Base-by-base conservation (phyloP, 2,797 vertebrate species). In the Squalus acanthias region DNA sequence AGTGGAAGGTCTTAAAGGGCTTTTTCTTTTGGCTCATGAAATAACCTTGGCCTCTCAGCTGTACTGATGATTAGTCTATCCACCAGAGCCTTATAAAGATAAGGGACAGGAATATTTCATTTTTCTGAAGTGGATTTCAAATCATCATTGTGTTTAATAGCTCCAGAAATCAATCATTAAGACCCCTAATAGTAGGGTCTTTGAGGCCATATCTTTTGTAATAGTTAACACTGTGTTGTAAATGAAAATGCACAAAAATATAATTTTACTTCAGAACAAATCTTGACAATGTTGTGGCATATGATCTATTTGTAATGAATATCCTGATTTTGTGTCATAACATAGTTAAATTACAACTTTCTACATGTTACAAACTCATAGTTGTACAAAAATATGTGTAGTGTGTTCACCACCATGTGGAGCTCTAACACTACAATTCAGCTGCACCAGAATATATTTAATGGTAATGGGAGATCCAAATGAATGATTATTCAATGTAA, bases 381-480 rank as follows among this genome's bases (percentile, higher is more conserved):
- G 70, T 95, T 69, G 50, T 72, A 74, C 1, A 6, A 15, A 53
- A 72, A 26, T 33, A 63, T 6, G 4, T 50, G 24, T 53, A 57
- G 50, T 3, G 3, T 15, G 29, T 60, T 76, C 29, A 76, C 94
- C 94, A 95, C 94, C 26, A n/a, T 74, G 94, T 95, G 94, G 94
- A 60, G 94, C 94, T 95, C 94, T 74, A 57, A 95, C 24, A 60
- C 70, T 95, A 33, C 13, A 95, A 95, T 74, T 95, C 24, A 74
- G 13, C 70, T 76, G 2, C 3, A 24, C 22, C 70, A 76, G 26
- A 20, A 72, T 70, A 33, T 72, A 20, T 72, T 95, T 74, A 53
- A 76, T 95, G 69, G 15, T 57, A 46, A 29, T 29, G 13, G 3
- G 39, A 72, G 67, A 53, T 76, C 53, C 7, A 70, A 57, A n/a